Percentiles rank a stretch among this genome's conserved stretches.
phyloP scores from a whole-genome alignment of 35 echinoderm and acorn worm species.

The Eucidaris tribuloides region DNA sequence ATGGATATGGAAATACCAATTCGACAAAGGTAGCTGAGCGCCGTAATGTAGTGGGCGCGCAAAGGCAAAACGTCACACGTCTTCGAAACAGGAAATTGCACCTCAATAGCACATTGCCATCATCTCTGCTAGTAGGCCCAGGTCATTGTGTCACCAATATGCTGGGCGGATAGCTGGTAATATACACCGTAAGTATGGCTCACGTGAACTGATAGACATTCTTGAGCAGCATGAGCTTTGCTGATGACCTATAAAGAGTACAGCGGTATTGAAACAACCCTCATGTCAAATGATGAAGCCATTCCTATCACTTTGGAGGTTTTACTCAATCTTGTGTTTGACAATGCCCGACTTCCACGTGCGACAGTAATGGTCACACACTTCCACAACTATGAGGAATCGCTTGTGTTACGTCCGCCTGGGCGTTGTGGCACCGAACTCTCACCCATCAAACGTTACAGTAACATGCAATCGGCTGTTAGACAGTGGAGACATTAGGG shows the following conservation, averaged over 20 bases:
- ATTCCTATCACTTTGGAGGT: background rate
- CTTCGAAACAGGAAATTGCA: conserved; percentile 7
- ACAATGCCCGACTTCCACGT: conserved; percentile 45
- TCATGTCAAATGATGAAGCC: background rate
- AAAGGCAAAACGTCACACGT: conserved; percentile 7
- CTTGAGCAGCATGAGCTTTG: conserved; percentile 13
- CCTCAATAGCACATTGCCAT: conserved; percentile 32
- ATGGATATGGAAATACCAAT: too few relatives aligned
- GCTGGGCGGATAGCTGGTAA: background rate
- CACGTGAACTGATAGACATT: conserved; percentile 27
- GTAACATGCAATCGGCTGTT: background rate
- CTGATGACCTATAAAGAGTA: too few relatives aligned
- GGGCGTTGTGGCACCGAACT: background rate
- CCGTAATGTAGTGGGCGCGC: conserved; percentile 1
- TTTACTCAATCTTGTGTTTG: conserved; percentile 42
- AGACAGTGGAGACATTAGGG: background rate
- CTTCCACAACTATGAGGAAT: conserved; percentile 41
- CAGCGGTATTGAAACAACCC: too few relatives aligned
- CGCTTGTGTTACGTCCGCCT: conserved; percentile 30
- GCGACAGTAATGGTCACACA: conserved; percentile 15
- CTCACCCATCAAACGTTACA: background rate
- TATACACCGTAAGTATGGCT: conserved; percentile 29
- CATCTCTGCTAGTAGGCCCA: conserved; percentile 24
- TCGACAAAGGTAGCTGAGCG: too few relatives aligned
- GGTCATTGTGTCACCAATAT: conserved; percentile 35